Base-by-base conservation (phyloP, 2,888 invertebrate genomes). In the Fragum sueziense region DNA sequence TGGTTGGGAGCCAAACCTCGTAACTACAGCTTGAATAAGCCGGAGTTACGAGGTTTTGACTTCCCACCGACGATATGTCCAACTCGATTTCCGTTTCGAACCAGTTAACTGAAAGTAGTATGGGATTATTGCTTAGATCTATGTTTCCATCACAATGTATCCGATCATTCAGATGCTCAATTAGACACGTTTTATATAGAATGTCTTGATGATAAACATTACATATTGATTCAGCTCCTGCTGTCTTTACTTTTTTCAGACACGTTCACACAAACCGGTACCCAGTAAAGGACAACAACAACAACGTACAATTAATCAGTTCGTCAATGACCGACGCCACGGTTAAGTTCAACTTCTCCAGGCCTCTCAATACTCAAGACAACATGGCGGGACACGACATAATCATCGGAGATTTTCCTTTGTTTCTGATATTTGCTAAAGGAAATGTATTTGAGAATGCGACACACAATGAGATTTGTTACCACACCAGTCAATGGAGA, bases 321-420 rank as follows among this genome's bases (percentile, higher is more conserved):
- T 57, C 29, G 31, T 62, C 61, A 17, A 20, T 62, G 20, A 22
- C 27, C 22, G 67, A 34, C 1, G 34, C 31, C 20, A 52, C 51
- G 9, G n/a, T 74, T 1, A 51, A 27, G 9, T 74, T 54, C 57
- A 67, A 25, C 29, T 65, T 74, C 29, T 31, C 34, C 27, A 54
- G 74, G 6, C 37, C 67, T n/a, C 54, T 74, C 1, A 41, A 34
- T 27, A 54, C 74, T 25, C 51, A 52, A 6, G 67, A 67, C 41
- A 34, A 14, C 20, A 52, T 47, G 47, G 3, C 20, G 17, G 47
- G 47, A 4, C 47, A 34, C 29, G 74, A 74, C 41, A 67, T 33
- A 6, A 25, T 17, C 20, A 67, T 74, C 37, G 37, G 51, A 17
- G 27, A 34, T 14, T 22, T 51, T 17, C 22, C 34, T 1, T 41